These are phyloP conservation scores for Thysanoteuthis rhombus DNA, from an alignment of 2,888 invertebrate species.

Conservation along the genomic window DNA sequence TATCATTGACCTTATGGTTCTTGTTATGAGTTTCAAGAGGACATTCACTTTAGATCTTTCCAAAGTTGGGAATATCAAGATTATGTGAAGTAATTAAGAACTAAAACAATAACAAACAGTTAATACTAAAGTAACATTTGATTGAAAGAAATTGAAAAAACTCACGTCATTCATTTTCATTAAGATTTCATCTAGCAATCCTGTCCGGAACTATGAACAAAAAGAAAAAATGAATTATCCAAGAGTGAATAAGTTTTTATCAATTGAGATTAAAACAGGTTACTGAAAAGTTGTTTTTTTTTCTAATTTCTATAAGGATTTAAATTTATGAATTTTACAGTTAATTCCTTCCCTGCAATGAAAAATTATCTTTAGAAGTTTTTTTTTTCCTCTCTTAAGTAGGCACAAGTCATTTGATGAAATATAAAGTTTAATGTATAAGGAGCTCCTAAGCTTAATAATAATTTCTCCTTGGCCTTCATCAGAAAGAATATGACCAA, in stretches of 20 bases:
- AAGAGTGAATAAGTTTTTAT: background rate
- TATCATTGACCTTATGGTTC: too few relatives aligned
- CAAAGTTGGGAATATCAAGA: too few relatives aligned
- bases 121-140: background rate
- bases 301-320: background rate
- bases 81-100: background rate
- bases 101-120: background rate
- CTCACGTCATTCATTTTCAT: conserved; percentile 79
- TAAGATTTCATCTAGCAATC: conserved; percentile 95
- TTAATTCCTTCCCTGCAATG: too few relatives aligned
- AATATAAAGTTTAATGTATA: too few relatives aligned
- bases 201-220: conserved; percentile 88
- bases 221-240: background rate
- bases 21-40: too few relatives aligned
- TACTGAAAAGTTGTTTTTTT: too few relatives aligned
- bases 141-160: background rate
- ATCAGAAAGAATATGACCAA: too few relatives aligned
- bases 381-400: background rate
- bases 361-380: too few relatives aligned
- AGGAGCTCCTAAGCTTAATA: too few relatives aligned
- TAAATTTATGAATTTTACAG: too few relatives aligned
- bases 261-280: background rate
- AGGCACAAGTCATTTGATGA: background rate
- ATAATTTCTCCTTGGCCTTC: too few relatives aligned
- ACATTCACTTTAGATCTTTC: too few relatives aligned